Evolutionary conservation across 2,888 invertebrate species (phyloP).

Genomic region (Drosophila rubida): DNA sequence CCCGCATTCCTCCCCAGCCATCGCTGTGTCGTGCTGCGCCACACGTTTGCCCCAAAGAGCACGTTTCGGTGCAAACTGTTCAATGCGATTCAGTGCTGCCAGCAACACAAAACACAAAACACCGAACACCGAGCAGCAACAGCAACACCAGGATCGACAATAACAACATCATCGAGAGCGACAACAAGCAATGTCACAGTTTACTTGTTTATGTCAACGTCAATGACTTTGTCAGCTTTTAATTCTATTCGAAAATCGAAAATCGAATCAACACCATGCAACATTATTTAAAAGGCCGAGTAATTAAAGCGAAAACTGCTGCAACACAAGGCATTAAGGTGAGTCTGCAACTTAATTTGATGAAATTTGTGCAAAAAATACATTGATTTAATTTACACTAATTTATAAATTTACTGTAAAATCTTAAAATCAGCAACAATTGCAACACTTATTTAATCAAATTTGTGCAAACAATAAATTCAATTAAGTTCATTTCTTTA

Average conservation of each 20-base stretch:
- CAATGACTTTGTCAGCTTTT: constrained; percentile 57
- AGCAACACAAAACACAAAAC: constrained; percentile 22
- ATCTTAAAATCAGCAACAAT: no score
- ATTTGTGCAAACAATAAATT: no score
- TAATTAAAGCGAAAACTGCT: constrained; percentile 26
- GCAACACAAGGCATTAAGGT: neutral
- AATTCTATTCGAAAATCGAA: constrained; percentile 30
- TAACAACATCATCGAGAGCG: constrained; percentile 10
- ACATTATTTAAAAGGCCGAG: constrained; percentile 20
- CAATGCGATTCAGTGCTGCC: constrained; percentile 52
- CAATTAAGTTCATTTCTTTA: no score
- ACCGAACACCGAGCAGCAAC: no score
- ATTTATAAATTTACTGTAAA: no score
- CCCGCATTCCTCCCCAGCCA: constrained; percentile 26
- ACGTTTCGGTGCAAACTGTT: constrained; percentile 56
- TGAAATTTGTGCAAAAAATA: no score
- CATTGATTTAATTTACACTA: no score
- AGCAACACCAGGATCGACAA: constrained; percentile 2
- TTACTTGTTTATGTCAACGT: constrained; percentile 53
- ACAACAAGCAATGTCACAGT: constrained; percentile 34
- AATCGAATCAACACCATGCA: constrained; percentile 21
- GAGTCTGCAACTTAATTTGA: neutral
- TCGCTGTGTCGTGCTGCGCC: constrained; percentile 17
- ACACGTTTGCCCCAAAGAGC: constrained; percentile 38
- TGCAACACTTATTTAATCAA: no score